These are phyloP conservation scores for Aphodius granarius DNA, from an alignment of 2,888 invertebrate species.

Conservation along the genomic window DNA sequence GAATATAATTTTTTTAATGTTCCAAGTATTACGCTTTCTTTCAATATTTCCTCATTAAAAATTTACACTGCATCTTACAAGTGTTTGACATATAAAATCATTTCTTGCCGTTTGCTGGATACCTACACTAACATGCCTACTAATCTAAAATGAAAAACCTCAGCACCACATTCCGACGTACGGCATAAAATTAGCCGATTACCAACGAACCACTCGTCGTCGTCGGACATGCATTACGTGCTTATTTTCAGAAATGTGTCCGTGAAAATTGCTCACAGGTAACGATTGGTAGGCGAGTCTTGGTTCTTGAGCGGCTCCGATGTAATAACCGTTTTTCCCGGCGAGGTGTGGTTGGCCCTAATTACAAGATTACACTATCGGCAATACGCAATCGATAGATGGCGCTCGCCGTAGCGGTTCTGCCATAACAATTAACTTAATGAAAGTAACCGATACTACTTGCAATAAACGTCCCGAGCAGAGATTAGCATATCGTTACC, in stretches of 20 bases:
- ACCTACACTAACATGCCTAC: neutral
- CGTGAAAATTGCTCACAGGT: neutral
- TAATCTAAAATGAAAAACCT: neutral
- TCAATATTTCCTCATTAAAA: no score
- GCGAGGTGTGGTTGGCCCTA: conserved; percentile 4
- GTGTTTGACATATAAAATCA: no score
- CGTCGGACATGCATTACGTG: neutral
- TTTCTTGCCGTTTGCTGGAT: no score
- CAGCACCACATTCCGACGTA: neutral
- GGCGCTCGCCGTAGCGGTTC: conserved; percentile 21
- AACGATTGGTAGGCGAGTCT: neutral
- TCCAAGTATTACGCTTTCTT: no score
- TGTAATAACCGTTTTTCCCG: neutral
- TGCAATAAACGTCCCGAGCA: conserved; percentile 22
- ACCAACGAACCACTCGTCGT: neutral
- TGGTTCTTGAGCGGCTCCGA: neutral
- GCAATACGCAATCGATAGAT: conserved; percentile 21
- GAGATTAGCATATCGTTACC: conserved; percentile 27
- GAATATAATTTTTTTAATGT: no score
- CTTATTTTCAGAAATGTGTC: neutral
- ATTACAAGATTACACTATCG: conserved; percentile 23
- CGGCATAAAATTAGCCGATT: neutral
- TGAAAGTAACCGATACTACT: conserved; percentile 33
- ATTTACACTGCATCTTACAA: no score
- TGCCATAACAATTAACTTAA: conserved; percentile 34